phyloP scores from a whole-genome alignment of 2,888 invertebrate genomes.

The Augiades crinisus region DNA sequence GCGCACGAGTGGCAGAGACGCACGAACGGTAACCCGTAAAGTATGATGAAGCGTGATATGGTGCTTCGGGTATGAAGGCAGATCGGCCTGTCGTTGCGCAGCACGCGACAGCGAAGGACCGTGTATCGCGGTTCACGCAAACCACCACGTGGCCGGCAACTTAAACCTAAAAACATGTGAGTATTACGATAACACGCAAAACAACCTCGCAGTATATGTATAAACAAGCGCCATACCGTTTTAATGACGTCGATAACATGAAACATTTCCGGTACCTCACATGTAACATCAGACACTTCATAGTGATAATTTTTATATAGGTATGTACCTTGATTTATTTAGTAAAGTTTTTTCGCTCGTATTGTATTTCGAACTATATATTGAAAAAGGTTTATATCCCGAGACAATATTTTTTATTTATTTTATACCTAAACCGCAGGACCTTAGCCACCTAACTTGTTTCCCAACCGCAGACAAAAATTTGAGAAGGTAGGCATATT shows the following conservation, averaged over 20 bases:
- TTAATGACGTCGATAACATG: neutral
- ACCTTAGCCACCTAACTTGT: no score
- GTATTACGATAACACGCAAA: constrained; percentile 37
- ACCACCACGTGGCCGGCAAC: constrained; percentile 68
- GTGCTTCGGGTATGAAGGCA: constrained; percentile 29
- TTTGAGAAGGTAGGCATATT: no score
- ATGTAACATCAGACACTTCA: no score
- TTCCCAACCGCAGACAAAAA: no score
- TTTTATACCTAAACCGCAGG: no score
- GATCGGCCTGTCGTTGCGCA: constrained; percentile 65
- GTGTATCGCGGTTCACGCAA: constrained; percentile 38
- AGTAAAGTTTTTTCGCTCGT: no score
- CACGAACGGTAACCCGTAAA: constrained; percentile 30
- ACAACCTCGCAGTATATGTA: constrained; percentile 6
- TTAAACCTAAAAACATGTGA: constrained; percentile 57
- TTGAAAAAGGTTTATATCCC: no score
- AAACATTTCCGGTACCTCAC: neutral
- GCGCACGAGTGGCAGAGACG: constrained; percentile 21
- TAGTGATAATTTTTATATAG: no score
- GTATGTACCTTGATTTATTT: no score
- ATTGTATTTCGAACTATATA: no score
- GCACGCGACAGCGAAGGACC: constrained; percentile 59
- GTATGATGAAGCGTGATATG: constrained; percentile 38
- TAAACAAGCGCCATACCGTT: neutral
- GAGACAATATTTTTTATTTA: no score